A percentile compares a stretch with the other conserved stretches of the same genome.
Conservation (phyloP, 2,888 invertebrate genomes). For the Drosophila pseudotakahashii region DNA sequence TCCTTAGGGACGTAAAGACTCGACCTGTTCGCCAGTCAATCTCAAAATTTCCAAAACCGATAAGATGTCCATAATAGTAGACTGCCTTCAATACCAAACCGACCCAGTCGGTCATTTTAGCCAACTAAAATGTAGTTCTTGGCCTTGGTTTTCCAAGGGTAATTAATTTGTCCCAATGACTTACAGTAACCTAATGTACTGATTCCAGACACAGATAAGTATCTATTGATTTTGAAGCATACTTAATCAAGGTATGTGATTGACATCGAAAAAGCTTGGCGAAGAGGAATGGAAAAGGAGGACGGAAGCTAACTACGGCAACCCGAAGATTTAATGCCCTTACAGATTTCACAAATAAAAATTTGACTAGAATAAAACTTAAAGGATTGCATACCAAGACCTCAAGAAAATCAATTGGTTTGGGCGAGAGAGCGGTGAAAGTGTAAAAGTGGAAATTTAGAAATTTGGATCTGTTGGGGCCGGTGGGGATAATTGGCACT, state of each 20-base stretch:
- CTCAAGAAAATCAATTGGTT: too few species aligned
- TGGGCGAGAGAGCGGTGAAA: too few species aligned
- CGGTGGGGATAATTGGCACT: too few species aligned
- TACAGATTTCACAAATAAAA: too few species aligned
- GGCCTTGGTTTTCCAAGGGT: neutral
- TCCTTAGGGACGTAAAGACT: neutral
- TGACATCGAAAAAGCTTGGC: too few species aligned
- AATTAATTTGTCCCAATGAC: neutral
- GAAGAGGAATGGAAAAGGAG: too few species aligned
- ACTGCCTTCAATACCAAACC: neutral
- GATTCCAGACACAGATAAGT: neutral
- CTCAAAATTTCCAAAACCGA: constrained; percentile 18
- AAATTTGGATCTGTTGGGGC: too few species aligned
- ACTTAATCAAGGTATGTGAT: neutral
- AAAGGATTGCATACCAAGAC: too few species aligned
- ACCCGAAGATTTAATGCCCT: too few species aligned
- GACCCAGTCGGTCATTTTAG: constrained; percentile 21
- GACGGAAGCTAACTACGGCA: too few species aligned
- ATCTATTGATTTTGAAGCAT: neutral
- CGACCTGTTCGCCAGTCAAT: constrained; percentile 14
- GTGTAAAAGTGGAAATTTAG: too few species aligned
- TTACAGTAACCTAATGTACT: neutral
- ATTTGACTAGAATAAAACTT: too few species aligned
- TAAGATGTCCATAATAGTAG: neutral
- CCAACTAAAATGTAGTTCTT: neutral